Evolutionary conservation across 2,797 vertebrate species (phyloP), one percentile per base, ranked within the genome.

Genomic region (Mus spretus): DNA sequence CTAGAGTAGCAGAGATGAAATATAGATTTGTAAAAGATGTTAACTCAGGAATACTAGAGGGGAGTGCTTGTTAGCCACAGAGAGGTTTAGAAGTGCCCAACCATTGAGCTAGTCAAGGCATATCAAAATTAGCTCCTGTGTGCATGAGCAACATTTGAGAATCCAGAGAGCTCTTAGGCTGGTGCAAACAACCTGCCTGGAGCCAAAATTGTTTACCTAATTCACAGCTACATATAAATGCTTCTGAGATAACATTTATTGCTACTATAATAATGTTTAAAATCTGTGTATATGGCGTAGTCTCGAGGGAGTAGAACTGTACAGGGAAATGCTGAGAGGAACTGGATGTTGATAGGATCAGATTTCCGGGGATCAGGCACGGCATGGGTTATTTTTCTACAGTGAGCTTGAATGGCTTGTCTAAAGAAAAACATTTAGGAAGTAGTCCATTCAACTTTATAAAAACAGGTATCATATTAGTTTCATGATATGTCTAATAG

Each of bases 211-310:
- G 70, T 37, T 72, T 70, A 70, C 8, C 15, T 72, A 72, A 37
- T 72, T 37, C 17, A 37, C 7, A 37, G n/a, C 70, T 72, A 72
- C 70, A 72, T 72, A 72, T 72, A 72, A 95, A 44, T 87, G 77
- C 47, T 93, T 67, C 47, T 86, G 50, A 34, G 67, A 82, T 82
- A 57, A 91, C 6, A 6, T 61, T 91, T 91, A 74, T 83, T 83
- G 53, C 28, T 26, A 83, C 63, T n/a, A 55, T 47, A 70, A 67
- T 57, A 89, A 67, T 89, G 78, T 82, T 97, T 92, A 81, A 92
- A 90, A 59, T 3, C 44, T 44, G 78, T 17, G 7, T 88, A 78
- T 67, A n/a, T 50, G 40, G 20, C n/a, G 55, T 95, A 61, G 67
- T 67, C 63, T 57, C 50, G 91, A 96, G 80, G 81, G 91, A 96